Percentiles rank a stretch among this genome's conserved stretches.
Evolutionary conservation across 2,888 invertebrate genomes (phyloP).

Genomic region (Microdon myrmicae): DNA sequence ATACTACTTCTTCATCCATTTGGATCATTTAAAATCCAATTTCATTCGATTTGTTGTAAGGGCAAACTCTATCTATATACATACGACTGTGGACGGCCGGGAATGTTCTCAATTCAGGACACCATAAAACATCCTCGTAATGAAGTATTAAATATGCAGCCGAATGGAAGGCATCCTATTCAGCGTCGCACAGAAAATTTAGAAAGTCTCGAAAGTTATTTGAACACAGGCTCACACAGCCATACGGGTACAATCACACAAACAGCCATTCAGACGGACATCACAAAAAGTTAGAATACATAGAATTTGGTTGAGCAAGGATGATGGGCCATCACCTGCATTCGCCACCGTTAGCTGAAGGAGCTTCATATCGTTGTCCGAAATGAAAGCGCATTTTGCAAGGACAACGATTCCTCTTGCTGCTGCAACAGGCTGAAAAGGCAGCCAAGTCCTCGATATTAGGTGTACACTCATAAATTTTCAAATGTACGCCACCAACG

Average conservation of each 20-base stretch:
- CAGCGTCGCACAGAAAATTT: slow-evolving; percentile 30
- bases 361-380: neutral
- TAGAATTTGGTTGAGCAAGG: too few relatives aligned
- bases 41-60: slow-evolving; percentile 38
- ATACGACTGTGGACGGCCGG: neutral
- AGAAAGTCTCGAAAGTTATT: slow-evolving; percentile 48
- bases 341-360: neutral
- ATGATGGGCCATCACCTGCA: slow-evolving; percentile 19
- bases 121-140: slow-evolving; percentile 53
- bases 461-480: slow-evolving; percentile 48
- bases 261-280: too few relatives aligned
- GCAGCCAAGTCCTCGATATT: slow-evolving; percentile 25
- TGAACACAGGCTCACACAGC: slow-evolving; percentile 33
- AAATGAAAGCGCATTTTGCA: slow-evolving; percentile 32
- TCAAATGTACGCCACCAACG: slow-evolving; percentile 11
- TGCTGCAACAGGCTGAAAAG: slow-evolving; percentile 38
- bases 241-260: too few relatives aligned
- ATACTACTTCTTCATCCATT: too few relatives aligned
- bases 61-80: neutral
- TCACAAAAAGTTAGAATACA: too few relatives aligned
- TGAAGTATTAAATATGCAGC: slow-evolving; percentile 54
- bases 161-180: slow-evolving; percentile 45
- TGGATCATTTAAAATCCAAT: slow-evolving; percentile 47
- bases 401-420: slow-evolving; percentile 17
- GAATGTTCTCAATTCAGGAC: slow-evolving; percentile 22